Evolutionary conservation across 2,888 invertebrate genomes (phyloP), one percentile per base, ranked within the genome.

Genomic region (Zygogramma bicolorata): DNA sequence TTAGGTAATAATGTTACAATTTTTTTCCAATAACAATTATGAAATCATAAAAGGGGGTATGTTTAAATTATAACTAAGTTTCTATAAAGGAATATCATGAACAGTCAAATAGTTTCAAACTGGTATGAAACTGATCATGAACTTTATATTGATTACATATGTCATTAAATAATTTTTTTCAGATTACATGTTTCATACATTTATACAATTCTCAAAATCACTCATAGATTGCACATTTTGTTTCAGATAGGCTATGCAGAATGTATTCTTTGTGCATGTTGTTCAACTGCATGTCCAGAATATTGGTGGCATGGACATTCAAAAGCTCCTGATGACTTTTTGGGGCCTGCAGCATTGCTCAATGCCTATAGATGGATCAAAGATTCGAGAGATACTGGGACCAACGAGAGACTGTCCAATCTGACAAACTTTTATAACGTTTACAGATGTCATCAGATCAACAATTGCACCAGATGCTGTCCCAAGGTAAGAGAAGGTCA

Each of bases 181-280:
- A n/a, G n/a, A n/a, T n/a, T n/a, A n/a, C 2, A 13, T 13, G 3
- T n/a, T 38, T 38, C 1, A n/a, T 4, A 38, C 10, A 3, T 13
- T 0, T 4, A 4, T 38, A 13, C n/a, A 38, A 1, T 40, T 62
- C 61, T 22, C 13, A 8, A 8, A 15, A n/a, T 8, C 8, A 3
- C 0, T 62, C 34, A 13, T 31, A 10, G 10, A 46, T 20, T 20
- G 3, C 18, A 5, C 5, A 42, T 4, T 25, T 10, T 59, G 40
- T 75, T 76, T 62, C 68, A 91, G 90, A 91, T 93, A 81, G 93
- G 93, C 22, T 85, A 92, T 61, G 91, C 92, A 79, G 95, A 96
- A 83, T 96, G 95, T 84, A 92, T 96, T 61, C 87, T 96, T 18
- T 96, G 95, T 83, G 93, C 93, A 0, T 96, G 95, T 83, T 96